Percentiles rank a stretch among this genome's conserved stretches.
Conservation (phyloP, 2,797 vertebrate species). For the Micropoecilia bifurca region DNA sequence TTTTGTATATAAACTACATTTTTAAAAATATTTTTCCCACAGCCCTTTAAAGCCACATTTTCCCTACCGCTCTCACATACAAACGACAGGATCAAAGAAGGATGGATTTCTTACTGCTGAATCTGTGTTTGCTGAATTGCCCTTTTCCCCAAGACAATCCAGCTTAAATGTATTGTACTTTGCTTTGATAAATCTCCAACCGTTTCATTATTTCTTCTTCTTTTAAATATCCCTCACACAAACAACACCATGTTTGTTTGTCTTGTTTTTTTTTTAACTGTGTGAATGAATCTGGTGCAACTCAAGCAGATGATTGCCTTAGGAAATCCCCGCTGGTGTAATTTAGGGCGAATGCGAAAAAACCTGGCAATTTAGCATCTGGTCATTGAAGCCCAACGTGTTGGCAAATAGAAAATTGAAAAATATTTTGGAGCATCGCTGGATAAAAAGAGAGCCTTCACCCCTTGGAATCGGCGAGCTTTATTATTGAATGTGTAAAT, state of each 20-base stretch:
- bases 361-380: constrained; percentile 10
- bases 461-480: not conserved
- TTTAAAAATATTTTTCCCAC: constrained; percentile 19
- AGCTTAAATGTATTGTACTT: constrained; percentile 64
- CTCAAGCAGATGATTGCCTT: constrained; percentile 9
- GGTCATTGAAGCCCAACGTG: not conserved
- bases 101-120: constrained; percentile 59
- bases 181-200: constrained; percentile 38
- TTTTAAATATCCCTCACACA: constrained; percentile 47
- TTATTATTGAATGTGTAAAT: not conserved
- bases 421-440: not conserved
- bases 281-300: constrained; percentile 32
- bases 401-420: not conserved
- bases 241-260: constrained; percentile 34
- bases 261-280: not conserved
- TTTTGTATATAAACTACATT: constrained; percentile 15
- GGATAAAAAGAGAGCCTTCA: not conserved
- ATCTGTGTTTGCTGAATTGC: constrained; percentile 68
- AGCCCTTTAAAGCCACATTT: constrained; percentile 40
- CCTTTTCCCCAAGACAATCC: constrained; percentile 64
- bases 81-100: constrained; percentile 61
- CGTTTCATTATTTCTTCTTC: constrained; percentile 20
- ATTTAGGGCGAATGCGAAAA: not conserved
- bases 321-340: constrained; percentile 20
- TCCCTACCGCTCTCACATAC: constrained; percentile 59